Evolutionary conservation across 1,140 invertebrate genomes (phyloP).

Genomic region (Orchestia grillus): DNA sequence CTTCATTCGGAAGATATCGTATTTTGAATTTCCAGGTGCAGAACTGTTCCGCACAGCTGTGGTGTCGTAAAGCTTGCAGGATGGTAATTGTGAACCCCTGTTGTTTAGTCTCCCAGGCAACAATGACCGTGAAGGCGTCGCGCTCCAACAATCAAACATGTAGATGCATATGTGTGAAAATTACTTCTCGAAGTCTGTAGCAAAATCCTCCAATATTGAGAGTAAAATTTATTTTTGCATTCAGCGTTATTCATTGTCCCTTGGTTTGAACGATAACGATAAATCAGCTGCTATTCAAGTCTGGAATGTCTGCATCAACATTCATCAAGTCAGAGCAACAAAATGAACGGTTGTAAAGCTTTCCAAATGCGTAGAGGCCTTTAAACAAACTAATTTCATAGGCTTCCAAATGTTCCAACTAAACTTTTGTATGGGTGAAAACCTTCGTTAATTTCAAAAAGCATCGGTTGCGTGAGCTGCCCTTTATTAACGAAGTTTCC

Average conservation of each 20-base stretch:
- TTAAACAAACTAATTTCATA: not conserved
- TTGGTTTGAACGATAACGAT: not conserved
- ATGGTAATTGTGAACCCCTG: not conserved
- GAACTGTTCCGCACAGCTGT: not conserved
- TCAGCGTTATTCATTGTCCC: not conserved
- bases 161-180: too few relatives aligned
- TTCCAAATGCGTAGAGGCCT: not conserved
- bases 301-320: not conserved
- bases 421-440: not conserved
- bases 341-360: not conserved
- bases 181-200: too few relatives aligned
- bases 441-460: not conserved
- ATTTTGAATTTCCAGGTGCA: not conserved
- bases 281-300: not conserved
- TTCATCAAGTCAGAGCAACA: not conserved
- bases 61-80: not conserved
- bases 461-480: not conserved
- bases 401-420: not conserved
- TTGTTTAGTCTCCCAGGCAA: too few relatives aligned
- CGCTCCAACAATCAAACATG: not conserved
- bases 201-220: too few relatives aligned
- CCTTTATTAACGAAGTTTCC: not conserved
- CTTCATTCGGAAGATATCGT: not conserved
- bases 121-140: not conserved
- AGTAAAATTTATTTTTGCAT: not conserved